These are phyloP conservation scores for Pelobates fuscus DNA, from an alignment of 2,113 vertebrate species.

Conservation along the genomic window DNA sequence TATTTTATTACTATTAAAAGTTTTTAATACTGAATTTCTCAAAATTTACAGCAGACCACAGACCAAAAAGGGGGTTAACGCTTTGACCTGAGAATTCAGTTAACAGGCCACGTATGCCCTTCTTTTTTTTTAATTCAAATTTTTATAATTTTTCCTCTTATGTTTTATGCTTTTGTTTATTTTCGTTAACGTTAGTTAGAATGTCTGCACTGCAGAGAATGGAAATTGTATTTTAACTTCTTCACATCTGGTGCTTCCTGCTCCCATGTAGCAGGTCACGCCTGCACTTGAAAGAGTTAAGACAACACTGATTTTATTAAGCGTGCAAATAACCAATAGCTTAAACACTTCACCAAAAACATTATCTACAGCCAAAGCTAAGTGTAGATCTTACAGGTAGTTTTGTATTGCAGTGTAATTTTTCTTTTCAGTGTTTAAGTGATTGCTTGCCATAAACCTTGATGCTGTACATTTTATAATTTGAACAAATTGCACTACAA, in stretches of 20 bases:
- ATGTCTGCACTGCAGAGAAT: conserved; percentile 58
- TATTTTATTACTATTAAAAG: conserved; percentile 65
- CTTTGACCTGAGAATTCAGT: conserved; percentile 68
- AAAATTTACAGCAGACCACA: conserved; percentile 71
- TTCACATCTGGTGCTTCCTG: conserved; percentile 36
- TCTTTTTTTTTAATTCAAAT: conserved; percentile 63
- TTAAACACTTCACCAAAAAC: conserved; percentile 55
- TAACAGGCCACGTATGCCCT: conserved; percentile 66
- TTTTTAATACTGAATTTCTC: conserved; percentile 72
- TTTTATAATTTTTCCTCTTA: conserved; percentile 68
- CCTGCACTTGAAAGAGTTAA: conserved; percentile 48
- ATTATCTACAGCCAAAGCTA: conserved; percentile 65
- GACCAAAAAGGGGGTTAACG: conserved; percentile 63
- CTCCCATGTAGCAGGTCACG: conserved; percentile 26
- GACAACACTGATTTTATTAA: conserved; percentile 55
- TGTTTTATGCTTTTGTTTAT: conserved; percentile 54
- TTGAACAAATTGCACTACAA: conserved; percentile 1
- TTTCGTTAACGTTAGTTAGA: conserved; percentile 64
- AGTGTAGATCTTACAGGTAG: conserved; percentile 42
- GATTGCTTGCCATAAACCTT: conserved; percentile 9
- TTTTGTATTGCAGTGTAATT: conserved; percentile 18
- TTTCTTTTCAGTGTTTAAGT: conserved; percentile 54
- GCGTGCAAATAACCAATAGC: conserved; percentile 53
- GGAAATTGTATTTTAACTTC: conserved; percentile 62
- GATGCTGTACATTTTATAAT: not conserved